phyloP scores from a whole-genome alignment of 2,888 invertebrate species.

The Uloborus plumipes region DNA sequence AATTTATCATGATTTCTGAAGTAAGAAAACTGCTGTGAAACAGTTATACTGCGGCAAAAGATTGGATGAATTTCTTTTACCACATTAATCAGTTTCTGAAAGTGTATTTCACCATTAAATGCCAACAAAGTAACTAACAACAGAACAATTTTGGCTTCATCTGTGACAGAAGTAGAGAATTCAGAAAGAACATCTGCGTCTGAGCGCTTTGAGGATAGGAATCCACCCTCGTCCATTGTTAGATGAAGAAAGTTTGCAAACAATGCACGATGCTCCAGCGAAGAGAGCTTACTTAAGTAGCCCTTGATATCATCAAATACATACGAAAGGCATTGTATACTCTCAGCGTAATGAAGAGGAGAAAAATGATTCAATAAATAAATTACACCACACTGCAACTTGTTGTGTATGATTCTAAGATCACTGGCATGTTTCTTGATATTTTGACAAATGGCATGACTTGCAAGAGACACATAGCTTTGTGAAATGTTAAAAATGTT shows the following conservation, averaged over 20 bases:
- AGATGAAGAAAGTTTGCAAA: constrained; percentile 13
- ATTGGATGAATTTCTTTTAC: background rate
- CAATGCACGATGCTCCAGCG: constrained; percentile 6
- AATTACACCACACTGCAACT: background rate
- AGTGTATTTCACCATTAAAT: constrained; percentile 15
- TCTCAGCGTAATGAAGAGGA: constrained; percentile 23
- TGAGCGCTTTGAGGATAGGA: background rate
- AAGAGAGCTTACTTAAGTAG: constrained; percentile 9
- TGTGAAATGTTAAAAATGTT: background rate
- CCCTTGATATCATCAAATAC: constrained; percentile 1
- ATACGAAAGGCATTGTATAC: constrained; percentile 13
- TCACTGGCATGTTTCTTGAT: background rate
- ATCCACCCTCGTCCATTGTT: constrained; percentile 8
- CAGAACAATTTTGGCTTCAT: constrained; percentile 2
- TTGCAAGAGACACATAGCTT: background rate
- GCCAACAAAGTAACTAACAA: background rate
- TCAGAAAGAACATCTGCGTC: too few species aligned
- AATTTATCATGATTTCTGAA: background rate
- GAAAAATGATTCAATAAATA: constrained; percentile 32
- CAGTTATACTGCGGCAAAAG: background rate
- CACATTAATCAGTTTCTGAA: constrained; percentile 3
- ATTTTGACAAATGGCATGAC: background rate
- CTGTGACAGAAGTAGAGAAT: background rate
- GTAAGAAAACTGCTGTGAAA: constrained; percentile 4
- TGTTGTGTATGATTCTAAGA: background rate